Evolutionary conservation across 1,140 invertebrate genomes (phyloP), one percentile per base, ranked within the genome.

Genomic region (Ostrea edulis): DNA sequence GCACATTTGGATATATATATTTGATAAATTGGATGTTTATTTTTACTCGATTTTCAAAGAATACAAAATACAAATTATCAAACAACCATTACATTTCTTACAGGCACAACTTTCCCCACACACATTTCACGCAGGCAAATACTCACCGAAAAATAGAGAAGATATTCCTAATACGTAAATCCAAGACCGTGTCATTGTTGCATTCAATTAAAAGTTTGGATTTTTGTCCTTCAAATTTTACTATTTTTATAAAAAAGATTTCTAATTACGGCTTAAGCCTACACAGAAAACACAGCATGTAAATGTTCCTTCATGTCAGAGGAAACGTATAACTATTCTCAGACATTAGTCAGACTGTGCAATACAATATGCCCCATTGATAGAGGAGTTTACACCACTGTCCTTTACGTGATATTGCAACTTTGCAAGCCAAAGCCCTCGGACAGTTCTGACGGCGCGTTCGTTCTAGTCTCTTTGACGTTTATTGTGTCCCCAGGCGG

Each of bases 301-400:
- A 77, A 25, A 25, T 12, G 68, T 77, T 77, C 29, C 68, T 35
- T 77, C 68, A 77, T 77, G 68, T 29, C 68, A 77, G 29, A 25
- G 25, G 35, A 29, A 29, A 77, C 11, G 68, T 62, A 62, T 20
- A 14, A 77, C 68, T 25, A 77, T 29, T 77, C 68, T 29, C 25
- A 77, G 25, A 29, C 68, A 77, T 77, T 77, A 77, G 29, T 77
- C 22, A 77, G 68, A 35, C 29, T 77, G 14, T 22, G 68, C 9
- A 77, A 0, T 44, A 77, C 68, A 77, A 77, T 77, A 25, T 77
- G 68, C 68, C 25, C 68, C 68, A 77, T 77, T 77, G 68, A 77
- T 77, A 77, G 29, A 9, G 25, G 25, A 25, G 29, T 9, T 25
- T 12, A 35, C 9, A 29, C 29, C 68, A 29, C 68, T 77, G 68